Evolutionary conservation across 2,888 invertebrate species (phyloP), one percentile per base, ranked within the genome.

Genomic region (Cheilosia soror): DNA sequence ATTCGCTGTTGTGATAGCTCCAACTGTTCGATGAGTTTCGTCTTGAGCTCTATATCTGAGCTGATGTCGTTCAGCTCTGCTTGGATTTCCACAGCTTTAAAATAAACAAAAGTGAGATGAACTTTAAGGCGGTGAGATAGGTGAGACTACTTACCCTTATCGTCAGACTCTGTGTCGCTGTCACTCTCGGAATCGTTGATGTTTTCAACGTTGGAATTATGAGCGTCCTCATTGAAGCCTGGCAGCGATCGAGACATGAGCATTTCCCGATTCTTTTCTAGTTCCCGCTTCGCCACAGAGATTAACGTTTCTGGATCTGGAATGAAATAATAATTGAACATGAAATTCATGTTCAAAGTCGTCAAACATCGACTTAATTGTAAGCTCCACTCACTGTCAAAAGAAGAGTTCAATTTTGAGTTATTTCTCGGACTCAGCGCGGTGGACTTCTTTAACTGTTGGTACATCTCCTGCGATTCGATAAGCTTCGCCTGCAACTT

Each of bases 31-130:
- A 99, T 98, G 55, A 99, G 93, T 75, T 97, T 96, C 88, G 98
- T 97, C 91, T 99, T 99, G 72, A 98, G 96, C 90, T 97, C 97
- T 87, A 99, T 99, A 92, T 99, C 98, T 58, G 96, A 96, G 75
- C 97, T 98, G 15, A 99, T 93, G 9, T 96, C 96, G 13, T 97
- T 96, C 80, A 99, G 93, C 90, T 98, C 97, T 37, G 96, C 96
- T 88, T 96, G 94, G 47, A 95, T 94, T 53, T 93, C 94, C 81
- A 93, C 93, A 72, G 93, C 93, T 90, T 37, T 37, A 88, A 7
- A 13, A 11, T 5, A n/a, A 51, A 66, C 49, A 27, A 4, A 55
- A 15, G 15, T 29, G 27, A 29, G 58, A 55, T 3, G 29, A 37
- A 42, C 4, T n/a, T 25, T 33, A 4, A 29, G 4, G n/a, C 20